A percentile compares a stretch with the other conserved stretches of the same genome.
Evolutionary conservation across 64 coral and sea anemone genomes (phyloP).

Genomic region (Hydrozoanthus tunicans): DNA sequence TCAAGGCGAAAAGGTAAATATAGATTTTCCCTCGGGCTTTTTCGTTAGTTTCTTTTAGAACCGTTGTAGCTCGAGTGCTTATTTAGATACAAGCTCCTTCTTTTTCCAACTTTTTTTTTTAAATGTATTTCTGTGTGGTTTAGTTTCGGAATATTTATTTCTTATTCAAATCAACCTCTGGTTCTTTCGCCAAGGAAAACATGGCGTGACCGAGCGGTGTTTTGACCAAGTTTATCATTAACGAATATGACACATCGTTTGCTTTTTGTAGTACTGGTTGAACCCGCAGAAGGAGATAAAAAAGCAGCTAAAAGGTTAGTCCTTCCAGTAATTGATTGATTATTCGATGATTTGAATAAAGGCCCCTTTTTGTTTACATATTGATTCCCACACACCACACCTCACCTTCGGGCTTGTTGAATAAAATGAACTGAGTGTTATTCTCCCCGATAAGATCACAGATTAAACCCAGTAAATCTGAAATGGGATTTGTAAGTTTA

Average conservation of each 20-base stretch:
- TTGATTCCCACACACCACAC: not conserved
- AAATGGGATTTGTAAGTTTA: not conserved
- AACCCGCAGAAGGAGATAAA: conserved; percentile 62
- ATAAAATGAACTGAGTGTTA: not conserved
- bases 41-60: not conserved
- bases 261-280: conserved; percentile 36
- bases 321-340: not conserved
- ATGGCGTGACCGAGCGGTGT: conserved; percentile 11
- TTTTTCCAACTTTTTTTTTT: not conserved
- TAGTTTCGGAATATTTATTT: not conserved
- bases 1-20: conserved; percentile 46
- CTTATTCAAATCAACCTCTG: not conserved
- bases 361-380: not conserved
- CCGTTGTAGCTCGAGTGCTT: not conserved
- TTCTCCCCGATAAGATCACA: not conserved
- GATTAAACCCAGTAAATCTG: not conserved
- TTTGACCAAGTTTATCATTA: conserved; percentile 32
- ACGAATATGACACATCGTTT: conserved; percentile 31
- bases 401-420: not conserved
- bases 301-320: conserved; percentile 56
- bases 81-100: not conserved
- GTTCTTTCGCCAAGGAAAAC: not conserved
- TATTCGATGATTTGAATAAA: conserved; percentile 1
- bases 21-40: not conserved
- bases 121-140: not conserved